phyloP scores from a whole-genome alignment of 2,113 vertebrate species.

The Mastomys natalensis region DNA sequence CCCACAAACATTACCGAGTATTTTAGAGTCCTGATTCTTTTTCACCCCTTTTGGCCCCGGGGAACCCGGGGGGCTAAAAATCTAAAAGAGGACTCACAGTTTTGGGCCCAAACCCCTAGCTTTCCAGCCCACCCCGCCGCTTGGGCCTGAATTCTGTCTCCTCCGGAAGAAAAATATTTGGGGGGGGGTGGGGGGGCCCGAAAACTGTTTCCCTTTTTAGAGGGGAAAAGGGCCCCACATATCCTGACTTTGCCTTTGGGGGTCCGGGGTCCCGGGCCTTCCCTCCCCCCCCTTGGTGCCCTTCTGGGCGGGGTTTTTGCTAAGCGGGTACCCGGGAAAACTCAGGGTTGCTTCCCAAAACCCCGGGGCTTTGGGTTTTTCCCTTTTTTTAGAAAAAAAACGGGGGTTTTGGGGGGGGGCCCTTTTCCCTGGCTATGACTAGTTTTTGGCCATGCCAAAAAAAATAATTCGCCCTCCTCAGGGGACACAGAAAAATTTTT shows the following conservation, averaged over 20 bases:
- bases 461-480: not conserved
- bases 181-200: not conserved
- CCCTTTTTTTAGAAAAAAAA: slow-evolving; percentile 15
- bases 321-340: not conserved
- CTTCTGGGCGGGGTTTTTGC: not conserved
- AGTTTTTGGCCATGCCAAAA: not conserved
- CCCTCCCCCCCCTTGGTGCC: not conserved
- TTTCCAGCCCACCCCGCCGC: not conserved
- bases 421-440: not conserved
- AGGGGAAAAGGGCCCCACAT: not conserved
- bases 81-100: not conserved
- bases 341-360: slow-evolving; percentile 48
- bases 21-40: not conserved
- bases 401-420: not conserved
- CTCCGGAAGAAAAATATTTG: not conserved
- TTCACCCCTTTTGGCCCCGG: not conserved
- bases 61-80: not conserved
- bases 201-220: not conserved
- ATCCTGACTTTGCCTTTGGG: not conserved
- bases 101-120: not conserved
- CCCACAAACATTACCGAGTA: not conserved
- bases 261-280: not conserved
- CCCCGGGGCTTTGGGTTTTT: not conserved
- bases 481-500: not conserved
- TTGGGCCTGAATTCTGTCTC: not conserved